Evolutionary conservation across 2,888 invertebrate species (phyloP).

Genomic region (Pimpla rufipes): DNA sequence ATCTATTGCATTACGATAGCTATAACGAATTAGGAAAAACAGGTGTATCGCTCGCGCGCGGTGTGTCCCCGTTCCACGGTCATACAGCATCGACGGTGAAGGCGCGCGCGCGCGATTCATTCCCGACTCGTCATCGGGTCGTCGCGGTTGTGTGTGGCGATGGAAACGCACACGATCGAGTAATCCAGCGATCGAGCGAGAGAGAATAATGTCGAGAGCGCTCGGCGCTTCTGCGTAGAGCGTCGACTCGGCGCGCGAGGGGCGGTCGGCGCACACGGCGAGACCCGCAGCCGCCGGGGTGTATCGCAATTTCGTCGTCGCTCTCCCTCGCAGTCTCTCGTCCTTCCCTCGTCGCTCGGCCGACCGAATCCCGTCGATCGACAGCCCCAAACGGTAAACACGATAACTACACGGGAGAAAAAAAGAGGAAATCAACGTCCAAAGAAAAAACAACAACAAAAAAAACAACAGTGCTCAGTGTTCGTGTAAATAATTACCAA

Average conservation of each 20-base stretch:
- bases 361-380: neutral
- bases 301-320: conserved; percentile 60
- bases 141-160: no score
- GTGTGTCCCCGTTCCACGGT: conserved; percentile 48
- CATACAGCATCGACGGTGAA: conserved; percentile 21
- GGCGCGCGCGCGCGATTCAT: conserved; percentile 37
- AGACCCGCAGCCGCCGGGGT: conserved; percentile 32
- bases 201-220: no score
- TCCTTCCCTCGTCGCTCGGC: conserved; percentile 28
- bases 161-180: neutral
- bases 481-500: no score
- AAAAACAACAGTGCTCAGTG: neutral
- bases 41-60: conserved; percentile 22
- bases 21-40: conserved; percentile 57
- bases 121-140: conserved; percentile 39
- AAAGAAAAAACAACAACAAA: neutral
- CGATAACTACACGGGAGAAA: neutral
- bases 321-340: conserved; percentile 36
- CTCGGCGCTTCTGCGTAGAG: conserved; percentile 62
- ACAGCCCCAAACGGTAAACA: conserved; percentile 20
- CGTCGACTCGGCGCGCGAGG: conserved; percentile 32
- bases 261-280: conserved; percentile 38
- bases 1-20: conserved; percentile 38
- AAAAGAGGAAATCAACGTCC: neutral
- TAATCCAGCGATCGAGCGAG: no score